Base-by-base conservation (phyloP, 53 echinoderm and acorn worm genomes). In the Antedon mediterranea region DNA sequence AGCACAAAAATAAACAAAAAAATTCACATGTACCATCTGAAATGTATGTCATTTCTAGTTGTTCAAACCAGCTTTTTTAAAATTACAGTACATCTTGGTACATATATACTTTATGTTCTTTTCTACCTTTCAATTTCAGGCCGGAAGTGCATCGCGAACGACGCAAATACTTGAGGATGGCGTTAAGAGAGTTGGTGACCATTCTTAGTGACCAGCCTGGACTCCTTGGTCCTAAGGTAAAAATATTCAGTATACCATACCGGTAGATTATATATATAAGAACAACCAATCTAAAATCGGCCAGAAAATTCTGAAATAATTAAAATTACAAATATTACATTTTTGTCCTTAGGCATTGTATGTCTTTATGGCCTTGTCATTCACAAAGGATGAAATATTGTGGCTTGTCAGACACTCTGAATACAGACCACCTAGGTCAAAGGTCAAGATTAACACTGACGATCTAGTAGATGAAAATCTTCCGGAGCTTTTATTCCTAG, bases 331-430 rank as follows among this genome's bases (percentile, higher is more conserved):
- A n/a, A n/a, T n/a, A n/a, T n/a, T n/a, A n/a, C n/a, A n/a, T 37
- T 6, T 11, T 57, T 8, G 57, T 20, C 0, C 43, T 18, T 75
- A 98, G 98, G 92, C 91, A 32, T 81, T 92, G 85, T 98, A 98
- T 76, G 98, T 98, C 72, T 89, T 98, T 83, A 98, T 98, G 92
- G 98, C 90, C 2, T 88, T 93, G 33, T 81, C 92, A 28, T 98
- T 98, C 78, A 80, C 98, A 31, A 75, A 92, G 31, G 98, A 98
- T 83, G 98, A 98, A 78, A 86, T 98, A 32, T 85, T 92, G 28
- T 98, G 98, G 98, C 78, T 98, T 18, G 98, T 98, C 28, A 84
- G 98, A n/a, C 98, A 98, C 77, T 85, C 85, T 71, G 98, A 98
- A 74, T 90, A 92, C 71, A 90, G 90, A 14, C 91, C 90, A 71